Base-by-base conservation (phyloP, 2,113 vertebrate species). In the Gnathonemus longibarbis region DNA sequence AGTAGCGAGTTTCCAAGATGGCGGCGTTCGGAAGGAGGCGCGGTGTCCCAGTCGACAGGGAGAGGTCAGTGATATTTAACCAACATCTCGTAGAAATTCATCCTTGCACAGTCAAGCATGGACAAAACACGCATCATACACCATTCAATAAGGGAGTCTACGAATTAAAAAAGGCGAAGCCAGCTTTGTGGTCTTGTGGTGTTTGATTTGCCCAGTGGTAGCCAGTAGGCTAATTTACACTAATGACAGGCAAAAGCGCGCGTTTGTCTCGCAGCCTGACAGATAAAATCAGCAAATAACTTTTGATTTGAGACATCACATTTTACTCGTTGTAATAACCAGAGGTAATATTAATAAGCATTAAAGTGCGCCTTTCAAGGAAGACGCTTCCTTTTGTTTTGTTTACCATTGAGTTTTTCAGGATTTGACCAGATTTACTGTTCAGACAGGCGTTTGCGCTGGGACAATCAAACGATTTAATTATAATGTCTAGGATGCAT, bases 11-110 rank as follows among this genome's bases (percentile, higher is more conserved):
- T 94, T 97, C 97, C 97, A 99, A 99, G 97, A 99, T 98, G 98
- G 98, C 98, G 96, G 97, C 98, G 95, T 98, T 98, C 96, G 98
- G 97, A 97, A 98, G 98, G 98, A 98, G 98, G 97, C 97, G 98
- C 96, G 97, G 97, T 93, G 98, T 98, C 94, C 97, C 97, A 95
- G 96, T 97, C 94, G 95, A 96, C 95, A 96, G 97, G 94, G 97
- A 98, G 95, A 97, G 96, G 92, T 97, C 96, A 94, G 96, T 95
- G 93, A 92, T 89, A 95, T 97, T 94, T 97, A 42, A 42, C 97
- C 97, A 98, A 99, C 97, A 99, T 98, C 98, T 98, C 98, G 96
- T 95, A 93, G 93, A 92, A 93, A 90, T 92, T 90, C 92, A 91
- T 90, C 89, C 85, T 88, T 27, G 42, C 3, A 11, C 27, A 48